Evolutionary conservation across 2,797 vertebrate genomes (phyloP), one percentile per base, ranked within the genome.

Genomic region (Xerus rutilus): DNA sequence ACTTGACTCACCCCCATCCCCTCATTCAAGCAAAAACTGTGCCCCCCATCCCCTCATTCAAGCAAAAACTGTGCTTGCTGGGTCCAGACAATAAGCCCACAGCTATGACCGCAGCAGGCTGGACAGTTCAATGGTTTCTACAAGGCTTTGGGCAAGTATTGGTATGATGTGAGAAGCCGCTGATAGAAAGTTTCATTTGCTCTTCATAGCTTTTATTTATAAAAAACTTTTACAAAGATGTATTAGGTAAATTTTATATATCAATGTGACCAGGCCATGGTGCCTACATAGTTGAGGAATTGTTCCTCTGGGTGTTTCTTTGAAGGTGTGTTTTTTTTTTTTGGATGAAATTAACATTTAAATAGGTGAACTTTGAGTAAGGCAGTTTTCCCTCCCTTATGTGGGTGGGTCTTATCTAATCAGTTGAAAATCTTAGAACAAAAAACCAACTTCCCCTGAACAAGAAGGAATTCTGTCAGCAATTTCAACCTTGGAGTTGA

Each of bases 241-340:
- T 82, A 28, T n/a, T n/a, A 35, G 57, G 17, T 52, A 78, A 45
- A 49, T 83, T 90, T 90, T 81, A 62, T 76, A 18, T 32, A 70
- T 91, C 84, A 74, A 9, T 23, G 49, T 65, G 65, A 3, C 45
- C 35, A 57, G 77, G 17, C 65, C 35, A 4, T 12, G n/a, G 18
- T 65, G 54, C 25, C 23, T 43, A 52, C 17, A n/a, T 35, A n/a
- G 30, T 70, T 30, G 43, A 30, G 59, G 20, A 39, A 54, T 82
- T 9, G 23, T 86, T 78, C 74, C 52, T 89, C 21, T 67, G 49
- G 28, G 76, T 95, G 47, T 88, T 82, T 91, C 83, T 47, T 47
- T 35, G 62, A 88, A 82, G 77, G 43, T 76, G 43, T 76, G 21
- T 21, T 43, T 91, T 76, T 79, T 21, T 43, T 91, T 76, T 79